phyloP scores from a whole-genome alignment of 2,113 vertebrate species.

The Apus apus region DNA sequence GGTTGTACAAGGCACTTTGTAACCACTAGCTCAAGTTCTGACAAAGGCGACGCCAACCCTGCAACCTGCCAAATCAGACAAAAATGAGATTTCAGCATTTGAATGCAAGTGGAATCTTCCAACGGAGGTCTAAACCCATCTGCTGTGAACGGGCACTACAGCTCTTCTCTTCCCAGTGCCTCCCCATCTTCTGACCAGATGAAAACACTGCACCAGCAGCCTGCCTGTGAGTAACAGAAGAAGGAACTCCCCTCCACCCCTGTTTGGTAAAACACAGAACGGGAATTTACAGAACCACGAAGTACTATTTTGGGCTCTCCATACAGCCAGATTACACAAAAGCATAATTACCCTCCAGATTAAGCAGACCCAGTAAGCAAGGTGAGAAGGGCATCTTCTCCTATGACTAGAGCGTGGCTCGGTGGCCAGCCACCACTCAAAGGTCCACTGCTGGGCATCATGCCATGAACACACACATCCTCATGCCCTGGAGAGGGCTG shows the following conservation, averaged over 20 bases:
- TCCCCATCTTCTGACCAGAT: neutral
- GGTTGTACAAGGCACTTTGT: neutral
- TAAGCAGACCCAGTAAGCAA: neutral
- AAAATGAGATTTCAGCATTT: neutral
- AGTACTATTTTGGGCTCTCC: neutral
- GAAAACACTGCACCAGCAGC: neutral
- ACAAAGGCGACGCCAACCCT: neutral
- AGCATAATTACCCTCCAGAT: neutral
- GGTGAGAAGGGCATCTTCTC: neutral
- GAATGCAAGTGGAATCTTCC: neutral
- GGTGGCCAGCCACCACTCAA: neutral
- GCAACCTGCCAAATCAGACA: neutral
- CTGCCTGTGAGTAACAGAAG: neutral
- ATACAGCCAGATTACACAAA: neutral
- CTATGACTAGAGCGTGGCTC: neutral
- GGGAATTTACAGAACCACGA: neutral
- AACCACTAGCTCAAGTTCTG: neutral
- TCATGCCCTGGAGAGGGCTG: accelerated
- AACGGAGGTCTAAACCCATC: neutral
- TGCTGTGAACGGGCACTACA: accelerated
- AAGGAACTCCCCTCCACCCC: accelerated
- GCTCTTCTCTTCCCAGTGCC: neutral
- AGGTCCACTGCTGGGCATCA: neutral
- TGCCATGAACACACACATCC: accelerated
- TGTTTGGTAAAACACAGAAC: neutral